These are phyloP conservation scores for Bergia sp. DNA, from an alignment of 92 coral and sea anemone genomes.

Conservation along the genomic window DNA sequence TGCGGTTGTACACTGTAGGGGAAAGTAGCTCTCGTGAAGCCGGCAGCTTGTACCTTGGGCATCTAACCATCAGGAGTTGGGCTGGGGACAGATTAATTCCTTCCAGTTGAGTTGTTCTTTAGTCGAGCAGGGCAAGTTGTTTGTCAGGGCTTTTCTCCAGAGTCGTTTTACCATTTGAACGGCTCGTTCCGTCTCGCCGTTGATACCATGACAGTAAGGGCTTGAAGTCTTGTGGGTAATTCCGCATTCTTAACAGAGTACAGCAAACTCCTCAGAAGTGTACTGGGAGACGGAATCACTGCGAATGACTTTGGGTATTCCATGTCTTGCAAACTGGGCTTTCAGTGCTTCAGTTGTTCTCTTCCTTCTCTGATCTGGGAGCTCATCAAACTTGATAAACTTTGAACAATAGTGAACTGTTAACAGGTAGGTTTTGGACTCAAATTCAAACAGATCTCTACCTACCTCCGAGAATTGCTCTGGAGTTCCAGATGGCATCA, in stretches of 20 bases:
- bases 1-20: not conserved
- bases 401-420: slow-evolving; percentile 51
- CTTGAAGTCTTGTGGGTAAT: slow-evolving; percentile 6
- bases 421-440: slow-evolving; percentile 42
- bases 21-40: not conserved
- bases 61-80: slow-evolving; percentile 50
- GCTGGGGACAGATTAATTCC: slow-evolving; percentile 55
- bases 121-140: slow-evolving; percentile 47
- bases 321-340: slow-evolving; percentile 49
- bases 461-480: slow-evolving; percentile 48
- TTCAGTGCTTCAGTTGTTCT: slow-evolving; percentile 45
- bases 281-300: slow-evolving; percentile 54
- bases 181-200: slow-evolving; percentile 48
- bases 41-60: not conserved
- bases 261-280: slow-evolving; percentile 24
- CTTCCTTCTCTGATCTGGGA: slow-evolving; percentile 16
- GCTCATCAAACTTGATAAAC: slow-evolving; percentile 55
- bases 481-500: slow-evolving; percentile 26
- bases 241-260: slow-evolving; percentile 31
- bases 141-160: slow-evolving; percentile 46
- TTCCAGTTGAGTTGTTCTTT: slow-evolving; percentile 48
- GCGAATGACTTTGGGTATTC: slow-evolving; percentile 44
- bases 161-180: slow-evolving; percentile 46
- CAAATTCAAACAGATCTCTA: slow-evolving; percentile 50
- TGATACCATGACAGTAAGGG: slow-evolving; percentile 12